Evolutionary conservation across 2,888 invertebrate genomes (phyloP), one percentile per base, ranked within the genome.

Genomic region (Drosophila rellima): DNA sequence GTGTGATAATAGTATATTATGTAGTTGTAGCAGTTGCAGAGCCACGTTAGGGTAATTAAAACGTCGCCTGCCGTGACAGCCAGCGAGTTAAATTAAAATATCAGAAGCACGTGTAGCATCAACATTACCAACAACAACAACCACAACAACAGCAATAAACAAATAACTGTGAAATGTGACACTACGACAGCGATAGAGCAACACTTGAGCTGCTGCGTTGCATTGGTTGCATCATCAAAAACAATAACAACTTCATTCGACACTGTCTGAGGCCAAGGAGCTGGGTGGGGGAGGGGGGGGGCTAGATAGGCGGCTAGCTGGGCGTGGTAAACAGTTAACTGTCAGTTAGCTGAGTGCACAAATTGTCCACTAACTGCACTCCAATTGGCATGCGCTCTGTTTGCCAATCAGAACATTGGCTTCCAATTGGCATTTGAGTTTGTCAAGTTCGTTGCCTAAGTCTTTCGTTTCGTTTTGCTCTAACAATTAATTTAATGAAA

Each of bases 81-180:
- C 39, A 55, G 50, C 45, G 57, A 52, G 26, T 52, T 70, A 64
- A 79, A 85, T 85, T 79, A 77, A 80, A 80, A 73, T 83, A 83
- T 80, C 69, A 76, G 67, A 56, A 82, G 71, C 76, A 80, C 80
- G 80, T 71, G 73, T 68, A 80, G 57, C 67, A 70, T 50, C 55
- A 51, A 50, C 26, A 66, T n/a, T 50, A 67, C 56, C 18, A 45
- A 20, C 55, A 70, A 50, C 52, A 56, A 23, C 61, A 60, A 42
- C 56, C n/a, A n/a, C n/a, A 70, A 52, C 40, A 39, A 45, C 56
- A 69, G 31, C 6, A 20, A 37, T 10, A 79, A 51, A 67, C 63
- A 68, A 66, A 57, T 85, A 80, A 80, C 80, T 81, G 80, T 81
- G 82, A 75, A 81, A 81, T 82, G 86, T 66, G 83, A 81, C 86